These are phyloP conservation scores for Brachylomia viminalis DNA, from an alignment of 2,888 invertebrate species.

Conservation along the genomic window DNA sequence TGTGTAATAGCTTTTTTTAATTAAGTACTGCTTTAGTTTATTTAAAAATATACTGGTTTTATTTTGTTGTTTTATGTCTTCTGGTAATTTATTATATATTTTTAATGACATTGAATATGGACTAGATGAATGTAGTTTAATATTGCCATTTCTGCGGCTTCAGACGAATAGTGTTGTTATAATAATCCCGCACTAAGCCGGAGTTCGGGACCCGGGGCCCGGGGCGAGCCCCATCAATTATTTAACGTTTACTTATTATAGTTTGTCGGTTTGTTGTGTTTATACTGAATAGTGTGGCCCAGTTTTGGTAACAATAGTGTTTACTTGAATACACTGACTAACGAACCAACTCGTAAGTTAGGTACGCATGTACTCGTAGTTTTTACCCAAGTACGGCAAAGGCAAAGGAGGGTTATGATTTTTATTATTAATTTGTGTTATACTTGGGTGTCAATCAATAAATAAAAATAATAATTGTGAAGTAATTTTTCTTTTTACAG, in stretches of 20 bases:
- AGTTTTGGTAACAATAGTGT: constrained; percentile 20
- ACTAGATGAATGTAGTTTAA: too few relatives aligned
- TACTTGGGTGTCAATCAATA: not conserved
- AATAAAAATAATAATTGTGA: not conserved
- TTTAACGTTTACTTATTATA: constrained; percentile 36
- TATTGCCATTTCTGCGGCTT: constrained; percentile 29
- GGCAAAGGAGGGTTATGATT: too few relatives aligned
- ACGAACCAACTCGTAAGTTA: not conserved
- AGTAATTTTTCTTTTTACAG: not conserved
- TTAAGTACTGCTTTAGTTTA: too few relatives aligned
- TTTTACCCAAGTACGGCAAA: not conserved
- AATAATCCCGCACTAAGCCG: constrained; percentile 47
- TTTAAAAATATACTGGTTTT: too few relatives aligned
- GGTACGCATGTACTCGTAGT: not conserved
- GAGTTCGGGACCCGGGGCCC: not conserved
- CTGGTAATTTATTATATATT: too few relatives aligned
- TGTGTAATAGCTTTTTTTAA: too few relatives aligned
- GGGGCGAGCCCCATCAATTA: constrained; percentile 33
- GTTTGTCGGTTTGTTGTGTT: constrained; percentile 36
- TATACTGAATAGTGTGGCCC: constrained; percentile 34
- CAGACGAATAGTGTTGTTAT: constrained; percentile 37
- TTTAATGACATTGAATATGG: too few relatives aligned
- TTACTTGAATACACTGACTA: not conserved
- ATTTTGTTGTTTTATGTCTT: too few relatives aligned
- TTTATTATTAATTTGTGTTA: not conserved